Evolutionary conservation across 2,797 vertebrate genomes (phyloP).

Genomic region (Hozukius guyotensis): DNA sequence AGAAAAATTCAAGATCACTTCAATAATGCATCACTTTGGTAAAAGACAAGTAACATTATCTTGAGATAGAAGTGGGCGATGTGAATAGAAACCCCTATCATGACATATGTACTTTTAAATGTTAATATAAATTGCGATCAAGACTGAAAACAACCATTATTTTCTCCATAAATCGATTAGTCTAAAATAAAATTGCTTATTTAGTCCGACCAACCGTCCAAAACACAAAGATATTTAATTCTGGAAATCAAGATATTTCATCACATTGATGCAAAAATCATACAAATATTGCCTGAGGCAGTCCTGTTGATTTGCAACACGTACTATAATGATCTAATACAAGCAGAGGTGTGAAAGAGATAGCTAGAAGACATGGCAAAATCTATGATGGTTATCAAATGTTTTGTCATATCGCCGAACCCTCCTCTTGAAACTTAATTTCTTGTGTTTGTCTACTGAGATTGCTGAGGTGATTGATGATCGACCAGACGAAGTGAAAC

Average conservation of each 20-base stretch:
- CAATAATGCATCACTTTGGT: not conserved
- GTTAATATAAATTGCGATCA: not conserved
- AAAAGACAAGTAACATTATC: not conserved
- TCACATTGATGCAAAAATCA: not conserved
- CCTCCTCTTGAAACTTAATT: not conserved
- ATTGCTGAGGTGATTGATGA: constrained; percentile 95
- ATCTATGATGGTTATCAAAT: not conserved
- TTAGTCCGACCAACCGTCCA: too few species aligned
- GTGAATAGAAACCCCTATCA: not conserved
- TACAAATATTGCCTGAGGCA: not conserved
- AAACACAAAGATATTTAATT: not conserved
- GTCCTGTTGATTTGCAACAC: not conserved
- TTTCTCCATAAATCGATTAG: not conserved
- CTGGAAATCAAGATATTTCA: not conserved
- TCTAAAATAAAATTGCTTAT: not conserved
- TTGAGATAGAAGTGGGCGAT: not conserved
- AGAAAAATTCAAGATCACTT: not conserved
- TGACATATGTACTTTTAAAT: not conserved
- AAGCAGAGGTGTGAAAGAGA: not conserved
- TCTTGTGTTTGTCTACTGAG: constrained; percentile 66
- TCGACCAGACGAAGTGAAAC: constrained; percentile 91
- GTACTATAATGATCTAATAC: not conserved
- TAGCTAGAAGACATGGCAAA: not conserved
- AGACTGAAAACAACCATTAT: not conserved
- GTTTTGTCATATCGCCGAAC: not conserved